phyloP scores from a whole-genome alignment of 2,797 vertebrate species.

The Parambassis ranga region DNA sequence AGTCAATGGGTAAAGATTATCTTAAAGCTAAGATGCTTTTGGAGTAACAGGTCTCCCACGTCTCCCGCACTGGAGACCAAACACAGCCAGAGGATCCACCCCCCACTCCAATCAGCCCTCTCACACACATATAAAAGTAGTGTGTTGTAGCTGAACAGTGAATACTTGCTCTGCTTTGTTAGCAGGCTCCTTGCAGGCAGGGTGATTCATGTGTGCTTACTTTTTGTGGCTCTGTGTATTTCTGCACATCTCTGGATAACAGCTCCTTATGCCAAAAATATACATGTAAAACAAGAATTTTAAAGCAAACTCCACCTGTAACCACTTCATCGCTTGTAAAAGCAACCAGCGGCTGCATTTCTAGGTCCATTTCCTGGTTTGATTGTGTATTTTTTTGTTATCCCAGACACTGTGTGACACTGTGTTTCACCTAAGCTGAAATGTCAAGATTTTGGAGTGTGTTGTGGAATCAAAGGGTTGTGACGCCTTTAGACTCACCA shows the following conservation, averaged over 20 bases:
- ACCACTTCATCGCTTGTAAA: slow-evolving; percentile 26
- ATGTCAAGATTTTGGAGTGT: slow-evolving; percentile 9
- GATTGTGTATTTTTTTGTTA: slow-evolving; percentile 21
- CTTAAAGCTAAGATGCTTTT: slow-evolving; percentile 56
- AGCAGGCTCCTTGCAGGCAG: slow-evolving; percentile 38
- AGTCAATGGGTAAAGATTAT: slow-evolving; percentile 64
- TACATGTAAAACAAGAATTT: slow-evolving; percentile 46
- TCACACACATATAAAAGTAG: slow-evolving; percentile 23
- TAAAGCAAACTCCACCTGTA: slow-evolving; percentile 53
- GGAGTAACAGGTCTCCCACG: slow-evolving; percentile 43
- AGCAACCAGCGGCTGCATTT: slow-evolving; percentile 26
- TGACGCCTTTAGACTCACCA: background rate
- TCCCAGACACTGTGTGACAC: slow-evolving; percentile 1
- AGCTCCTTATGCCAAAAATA: slow-evolving; percentile 56
- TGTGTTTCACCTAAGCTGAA: slow-evolving; percentile 19
- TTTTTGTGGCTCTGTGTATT: slow-evolving; percentile 44
- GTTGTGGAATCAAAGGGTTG: slow-evolving; percentile 24
- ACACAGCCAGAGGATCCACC: slow-evolving; percentile 29
- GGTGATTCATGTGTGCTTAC: slow-evolving; percentile 60
- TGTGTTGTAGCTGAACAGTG: slow-evolving; percentile 22
- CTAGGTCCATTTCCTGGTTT: slow-evolving; percentile 16
- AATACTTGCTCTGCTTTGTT: slow-evolving; percentile 44
- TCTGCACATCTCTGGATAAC: slow-evolving; percentile 47
- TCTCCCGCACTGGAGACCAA: slow-evolving; percentile 45
- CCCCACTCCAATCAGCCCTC: background rate